Evolutionary conservation across 2,113 vertebrate species (phyloP), one percentile per base, ranked within the genome.

Genomic region (Charina bottae): DNA sequence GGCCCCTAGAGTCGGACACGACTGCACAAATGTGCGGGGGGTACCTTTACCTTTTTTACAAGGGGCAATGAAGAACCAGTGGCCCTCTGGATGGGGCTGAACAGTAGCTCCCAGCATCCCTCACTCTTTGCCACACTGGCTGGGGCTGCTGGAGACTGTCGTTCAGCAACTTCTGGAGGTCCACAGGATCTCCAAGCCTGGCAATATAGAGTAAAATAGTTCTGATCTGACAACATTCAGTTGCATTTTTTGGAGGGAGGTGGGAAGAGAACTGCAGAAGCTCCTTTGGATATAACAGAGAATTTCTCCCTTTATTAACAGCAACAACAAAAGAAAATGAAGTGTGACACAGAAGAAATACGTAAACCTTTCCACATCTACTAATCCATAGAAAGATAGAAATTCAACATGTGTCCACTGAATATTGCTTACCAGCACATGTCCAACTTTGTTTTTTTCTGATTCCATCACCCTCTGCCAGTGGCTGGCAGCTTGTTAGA

Each of bases 331-430:
- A 60, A 92, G 55, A 83, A 83, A 83, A 92, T 53, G 28, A 62
- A 89, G 42, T 21, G 7, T 89, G 46, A 84, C 56, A 89, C 8
- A 55, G 19, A 84, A 84, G 24, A 54, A 83, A 89, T 83, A 4
- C 15, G n/a, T 49, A 10, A 88, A 19, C 3, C 2, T 90, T 90
- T 58, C 88, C 49, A 26, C 49, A 46, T 19, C 28, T 49, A 64
- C 9, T 42, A 37, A 0, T 46, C 42, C 0, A 0, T 21, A 62
- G 0, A 0, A 83, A 91, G 49, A 89, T 86, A 55, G 21, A n/a
- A 5, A 0, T 55, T 6, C 4, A 46, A 84, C 68, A 0, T 33
- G 89, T 56, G 58, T 78, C 19, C 0, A 2, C 2, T 17, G 90
- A 90, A 46, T 42, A 59, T 59, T 3, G 72, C 0, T 8, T 2